phyloP scores from a whole-genome alignment of 2,797 vertebrate species.

The Anguilla pacifica region DNA sequence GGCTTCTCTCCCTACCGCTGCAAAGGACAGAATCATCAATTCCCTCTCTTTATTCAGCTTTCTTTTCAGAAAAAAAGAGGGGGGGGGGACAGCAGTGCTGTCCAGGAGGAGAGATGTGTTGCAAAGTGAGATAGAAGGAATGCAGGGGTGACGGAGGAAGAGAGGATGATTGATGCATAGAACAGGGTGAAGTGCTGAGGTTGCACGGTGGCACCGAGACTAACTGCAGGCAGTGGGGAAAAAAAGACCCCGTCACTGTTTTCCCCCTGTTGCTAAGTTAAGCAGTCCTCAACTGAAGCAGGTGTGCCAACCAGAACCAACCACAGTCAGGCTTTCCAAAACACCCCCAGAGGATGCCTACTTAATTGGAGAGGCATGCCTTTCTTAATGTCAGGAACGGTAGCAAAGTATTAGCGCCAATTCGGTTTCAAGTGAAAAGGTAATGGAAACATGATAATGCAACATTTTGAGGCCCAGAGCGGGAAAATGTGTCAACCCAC shows the following conservation, averaged over 20 bases:
- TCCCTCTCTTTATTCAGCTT: slow-evolving; percentile 41
- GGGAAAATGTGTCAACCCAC: not conserved
- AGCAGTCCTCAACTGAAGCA: not conserved
- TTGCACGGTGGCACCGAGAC: not conserved
- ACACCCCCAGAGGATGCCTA: not conserved
- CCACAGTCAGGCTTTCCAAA: not conserved
- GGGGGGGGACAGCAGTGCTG: not conserved
- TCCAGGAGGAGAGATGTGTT: not conserved
- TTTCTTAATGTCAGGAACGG: not conserved
- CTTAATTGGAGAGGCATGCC: not conserved
- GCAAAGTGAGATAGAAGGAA: slow-evolving; percentile 21
- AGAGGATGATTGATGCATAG: slow-evolving; percentile 7
- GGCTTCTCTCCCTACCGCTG: slow-evolving; percentile 44
- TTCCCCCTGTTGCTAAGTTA: not conserved
- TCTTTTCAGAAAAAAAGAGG: slow-evolving; percentile 26
- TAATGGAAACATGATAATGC: not conserved
- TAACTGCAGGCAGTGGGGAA: not conserved
- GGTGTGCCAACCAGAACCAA: not conserved
- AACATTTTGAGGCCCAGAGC: not conserved
- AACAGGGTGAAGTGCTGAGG: not conserved
- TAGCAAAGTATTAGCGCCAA: not conserved
- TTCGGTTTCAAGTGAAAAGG: not conserved
- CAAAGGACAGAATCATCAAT: slow-evolving; percentile 40
- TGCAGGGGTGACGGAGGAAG: slow-evolving; percentile 20
- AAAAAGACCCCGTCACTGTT: not conserved